Conservation (phyloP, 2,113 vertebrate species). For the Manacus vitellinus region DNA sequence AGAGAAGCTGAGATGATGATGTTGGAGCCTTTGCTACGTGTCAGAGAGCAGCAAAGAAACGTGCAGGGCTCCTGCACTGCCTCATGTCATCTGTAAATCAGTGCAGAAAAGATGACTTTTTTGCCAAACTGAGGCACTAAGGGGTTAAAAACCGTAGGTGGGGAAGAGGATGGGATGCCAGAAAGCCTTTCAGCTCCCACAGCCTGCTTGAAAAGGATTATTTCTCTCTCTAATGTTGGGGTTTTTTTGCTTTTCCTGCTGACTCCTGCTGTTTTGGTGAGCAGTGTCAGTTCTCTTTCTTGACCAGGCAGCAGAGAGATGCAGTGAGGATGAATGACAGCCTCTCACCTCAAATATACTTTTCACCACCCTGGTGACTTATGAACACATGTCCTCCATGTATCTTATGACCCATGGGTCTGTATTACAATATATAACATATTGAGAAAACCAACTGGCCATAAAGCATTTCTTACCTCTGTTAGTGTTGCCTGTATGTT, state of each 20-base stretch:
- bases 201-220: conserved; percentile 49
- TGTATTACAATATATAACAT: conserved; percentile 58
- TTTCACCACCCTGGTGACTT: conserved; percentile 65
- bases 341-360: conserved; percentile 71
- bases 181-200: neutral
- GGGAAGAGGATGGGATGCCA: conserved; percentile 27
- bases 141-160: neutral
- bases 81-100: neutral
- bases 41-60: neutral
- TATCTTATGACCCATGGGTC: conserved; percentile 50
- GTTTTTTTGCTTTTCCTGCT: conserved; percentile 59
- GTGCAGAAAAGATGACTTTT: neutral
- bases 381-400: conserved; percentile 44
- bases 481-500: neutral
- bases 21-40: neutral
- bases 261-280: conserved; percentile 70
- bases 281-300: conserved; percentile 60
- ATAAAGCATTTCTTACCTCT: conserved; percentile 61
- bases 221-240: conserved; percentile 23
- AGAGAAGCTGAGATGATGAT: neutral
- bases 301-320: conserved; percentile 32
- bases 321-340: conserved; percentile 70
- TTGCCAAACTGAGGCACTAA: neutral
- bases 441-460: conserved; percentile 59
- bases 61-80: fast-evolving